These are phyloP conservation scores for Portunus trituberculatus DNA, from an alignment of 1,140 invertebrate genomes.

Conservation along the genomic window DNA sequence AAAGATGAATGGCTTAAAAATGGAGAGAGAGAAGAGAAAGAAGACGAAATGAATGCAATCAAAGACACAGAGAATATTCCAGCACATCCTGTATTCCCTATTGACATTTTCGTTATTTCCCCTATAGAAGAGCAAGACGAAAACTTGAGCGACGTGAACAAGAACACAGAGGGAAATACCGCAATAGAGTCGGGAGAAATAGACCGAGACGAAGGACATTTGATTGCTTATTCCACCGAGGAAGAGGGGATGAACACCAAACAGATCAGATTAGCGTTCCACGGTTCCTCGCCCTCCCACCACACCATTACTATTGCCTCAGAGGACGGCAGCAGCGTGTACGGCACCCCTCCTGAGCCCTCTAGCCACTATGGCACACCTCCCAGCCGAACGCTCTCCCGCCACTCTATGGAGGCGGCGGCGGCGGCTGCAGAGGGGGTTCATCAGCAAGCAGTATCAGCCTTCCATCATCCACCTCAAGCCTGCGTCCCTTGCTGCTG, in stretches of 20 bases:
- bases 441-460: neutral
- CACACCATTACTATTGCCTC: neutral
- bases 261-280: neutral
- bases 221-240: neutral
- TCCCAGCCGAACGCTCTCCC: neutral
- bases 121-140: neutral
- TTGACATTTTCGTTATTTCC: neutral
- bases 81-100: neutral
- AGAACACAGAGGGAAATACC: neutral
- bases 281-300: neutral
- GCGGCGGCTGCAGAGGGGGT: neutral
- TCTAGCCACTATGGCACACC: neutral
- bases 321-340: neutral
- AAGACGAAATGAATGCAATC: too few relatives aligned
- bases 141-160: neutral
- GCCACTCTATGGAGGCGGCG: neutral
- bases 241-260: neutral
- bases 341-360: constrained; percentile 16
- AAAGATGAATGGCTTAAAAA: too few relatives aligned
- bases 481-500: neutral
- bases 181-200: neutral
- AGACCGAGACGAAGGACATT: neutral
- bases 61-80: too few relatives aligned
- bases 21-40: too few relatives aligned
- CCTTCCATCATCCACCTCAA: neutral